Evolutionary conservation across 2,888 invertebrate species (phyloP).

Genomic region (Cheilosia soror): DNA sequence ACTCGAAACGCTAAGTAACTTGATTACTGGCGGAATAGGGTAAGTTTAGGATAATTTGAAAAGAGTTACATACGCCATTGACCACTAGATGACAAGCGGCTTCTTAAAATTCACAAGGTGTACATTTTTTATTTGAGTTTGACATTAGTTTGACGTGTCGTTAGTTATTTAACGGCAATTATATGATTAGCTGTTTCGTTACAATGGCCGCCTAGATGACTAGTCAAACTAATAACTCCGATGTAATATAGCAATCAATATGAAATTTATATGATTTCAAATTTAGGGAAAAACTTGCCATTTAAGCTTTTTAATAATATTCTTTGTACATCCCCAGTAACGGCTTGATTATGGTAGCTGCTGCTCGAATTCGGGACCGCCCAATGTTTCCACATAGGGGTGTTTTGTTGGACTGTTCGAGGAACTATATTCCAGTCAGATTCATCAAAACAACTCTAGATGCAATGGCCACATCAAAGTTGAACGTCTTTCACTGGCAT

Average conservation of each 20-base stretch:
- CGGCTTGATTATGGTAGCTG: slow-evolving; percentile 86
- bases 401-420: slow-evolving; percentile 93
- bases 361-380: slow-evolving; percentile 89
- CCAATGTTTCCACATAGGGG: slow-evolving; percentile 94
- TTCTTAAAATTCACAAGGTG: too few species aligned
- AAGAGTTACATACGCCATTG: too few species aligned
- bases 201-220: too few species aligned
- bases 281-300: too few species aligned
- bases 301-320: neutral
- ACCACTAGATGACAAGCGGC: too few species aligned
- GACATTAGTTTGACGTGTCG: too few species aligned
- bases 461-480: slow-evolving; percentile 93
- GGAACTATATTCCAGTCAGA: slow-evolving; percentile 92
- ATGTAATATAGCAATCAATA: too few species aligned
- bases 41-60: slow-evolving; percentile 51
- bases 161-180: too few species aligned
- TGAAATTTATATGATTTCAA: too few species aligned
- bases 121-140: too few species aligned
- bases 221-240: too few species aligned
- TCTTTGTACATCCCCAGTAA: slow-evolving; percentile 78
- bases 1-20: slow-evolving; percentile 90
- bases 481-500: slow-evolving; percentile 98
- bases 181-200: too few species aligned
- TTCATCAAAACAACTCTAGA: slow-evolving; percentile 89
- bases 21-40: slow-evolving; percentile 84